These are phyloP conservation scores for Apeira syringaria DNA, from an alignment of 2,888 invertebrate genomes.

Conservation along the genomic window DNA sequence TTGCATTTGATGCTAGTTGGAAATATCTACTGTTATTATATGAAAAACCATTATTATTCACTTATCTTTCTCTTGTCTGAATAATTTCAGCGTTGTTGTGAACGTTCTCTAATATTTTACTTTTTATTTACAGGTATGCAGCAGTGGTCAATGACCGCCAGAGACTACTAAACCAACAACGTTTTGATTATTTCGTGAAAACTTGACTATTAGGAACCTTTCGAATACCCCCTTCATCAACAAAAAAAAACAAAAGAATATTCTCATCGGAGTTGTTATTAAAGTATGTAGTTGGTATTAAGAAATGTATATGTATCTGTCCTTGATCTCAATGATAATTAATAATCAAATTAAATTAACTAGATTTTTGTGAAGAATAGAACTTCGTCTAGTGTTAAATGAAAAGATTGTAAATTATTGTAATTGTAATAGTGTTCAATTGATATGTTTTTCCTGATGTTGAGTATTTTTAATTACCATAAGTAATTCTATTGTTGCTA, in stretches of 20 bases:
- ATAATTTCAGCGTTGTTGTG: not conserved
- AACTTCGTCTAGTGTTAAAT: no score
- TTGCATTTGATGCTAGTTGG: no score
- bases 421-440: conserved; percentile 1
- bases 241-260: not conserved
- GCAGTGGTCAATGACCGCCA: conserved; percentile 25
- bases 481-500: conserved; percentile 1
- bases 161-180: conserved; percentile 16
- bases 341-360: no score
- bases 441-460: not conserved
- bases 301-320: no score
- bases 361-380: no score
- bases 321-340: no score
- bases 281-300: no score
- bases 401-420: no score
- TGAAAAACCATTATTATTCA: not conserved
- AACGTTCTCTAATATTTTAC: not conserved
- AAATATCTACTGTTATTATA: no score
- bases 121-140: conserved; percentile 27
- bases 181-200: not conserved
- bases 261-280: not conserved
- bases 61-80: not conserved
- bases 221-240: conserved; percentile 2
- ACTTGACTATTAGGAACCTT: conserved; percentile 10
- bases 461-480: conserved; percentile 7